These are phyloP conservation scores for Knipowitschia caucasica DNA, from an alignment of 2,797 vertebrate species.

Conservation along the genomic window DNA sequence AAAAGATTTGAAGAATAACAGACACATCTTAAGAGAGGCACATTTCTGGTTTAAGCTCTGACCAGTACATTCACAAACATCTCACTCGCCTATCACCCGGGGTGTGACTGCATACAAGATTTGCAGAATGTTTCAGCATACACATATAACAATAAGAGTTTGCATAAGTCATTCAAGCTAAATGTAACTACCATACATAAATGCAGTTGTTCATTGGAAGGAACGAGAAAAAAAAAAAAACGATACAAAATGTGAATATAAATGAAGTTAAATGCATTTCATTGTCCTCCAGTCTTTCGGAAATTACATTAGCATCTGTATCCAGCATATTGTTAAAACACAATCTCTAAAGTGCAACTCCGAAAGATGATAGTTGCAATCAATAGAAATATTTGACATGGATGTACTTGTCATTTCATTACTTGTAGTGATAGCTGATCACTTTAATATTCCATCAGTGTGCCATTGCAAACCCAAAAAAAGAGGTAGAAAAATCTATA, in stretches of 20 bases:
- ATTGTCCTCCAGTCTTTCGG: slow-evolving; percentile 27
- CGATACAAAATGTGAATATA: slow-evolving; percentile 14
- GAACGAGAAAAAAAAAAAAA: slow-evolving; percentile 32
- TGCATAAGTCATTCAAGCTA: slow-evolving; percentile 35
- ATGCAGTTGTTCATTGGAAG: slow-evolving; percentile 44
- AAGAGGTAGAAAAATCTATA: slow-evolving; percentile 74
- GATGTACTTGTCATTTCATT: not conserved
- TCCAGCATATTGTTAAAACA: slow-evolving; percentile 48
- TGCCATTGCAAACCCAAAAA: slow-evolving; percentile 29
- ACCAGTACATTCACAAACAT: slow-evolving; percentile 31
- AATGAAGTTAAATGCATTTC: slow-evolving; percentile 18
- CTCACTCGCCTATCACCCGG: slow-evolving; percentile 33
- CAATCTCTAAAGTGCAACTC: slow-evolving; percentile 12
- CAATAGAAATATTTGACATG: slow-evolving; percentile 5
- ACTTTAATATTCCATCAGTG: slow-evolving; percentile 12
- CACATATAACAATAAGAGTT: slow-evolving; percentile 20
- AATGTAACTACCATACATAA: slow-evolving; percentile 38
- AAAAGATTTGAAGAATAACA: slow-evolving; percentile 42
- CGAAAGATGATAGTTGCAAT: slow-evolving; percentile 5
- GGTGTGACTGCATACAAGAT: slow-evolving; percentile 28
- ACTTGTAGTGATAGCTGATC: not conserved
- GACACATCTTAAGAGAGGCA: slow-evolving; percentile 29
- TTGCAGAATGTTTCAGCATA: slow-evolving; percentile 22
- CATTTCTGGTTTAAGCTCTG: slow-evolving; percentile 19
- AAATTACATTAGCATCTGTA: slow-evolving; percentile 28